Percentiles rank a stretch among this genome's conserved stretches.
Evolutionary conservation across 2,888 invertebrate genomes (phyloP).

Genomic region (Psylliodes chrysocephalus): DNA sequence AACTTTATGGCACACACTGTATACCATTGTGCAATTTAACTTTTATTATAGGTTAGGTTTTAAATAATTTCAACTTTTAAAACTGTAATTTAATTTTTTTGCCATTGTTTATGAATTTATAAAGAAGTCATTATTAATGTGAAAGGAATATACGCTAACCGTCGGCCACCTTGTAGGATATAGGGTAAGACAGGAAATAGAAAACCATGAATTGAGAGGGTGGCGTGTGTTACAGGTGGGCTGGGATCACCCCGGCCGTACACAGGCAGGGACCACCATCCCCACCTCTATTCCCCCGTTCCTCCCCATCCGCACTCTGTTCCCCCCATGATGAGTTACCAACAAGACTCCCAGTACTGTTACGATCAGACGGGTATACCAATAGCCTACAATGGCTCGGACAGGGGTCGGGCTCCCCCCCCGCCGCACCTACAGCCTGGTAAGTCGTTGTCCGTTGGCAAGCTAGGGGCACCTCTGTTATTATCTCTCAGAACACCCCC

Average conservation of each 20-base stretch:
- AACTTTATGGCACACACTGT: too few species aligned
- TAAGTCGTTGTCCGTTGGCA: slow-evolving; percentile 59
- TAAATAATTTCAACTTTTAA: too few species aligned
- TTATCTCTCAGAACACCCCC: slow-evolving; percentile 28
- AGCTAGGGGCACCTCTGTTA: slow-evolving; percentile 47
- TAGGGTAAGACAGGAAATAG: slow-evolving; percentile 36
- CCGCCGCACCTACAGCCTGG: slow-evolving; percentile 64
- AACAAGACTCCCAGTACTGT: slow-evolving; percentile 69
- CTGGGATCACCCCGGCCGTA: slow-evolving; percentile 70
- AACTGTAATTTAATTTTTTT: too few species aligned
- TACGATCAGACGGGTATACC: slow-evolving; percentile 69
- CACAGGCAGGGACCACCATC: slow-evolving; percentile 64
- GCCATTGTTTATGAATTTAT: too few species aligned
- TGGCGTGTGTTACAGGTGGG: slow-evolving; percentile 69
- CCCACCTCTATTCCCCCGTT: slow-evolving; percentile 68
- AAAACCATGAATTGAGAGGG: slow-evolving; percentile 51
- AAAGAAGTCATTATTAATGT: neutral
- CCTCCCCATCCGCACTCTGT: slow-evolving; percentile 66
- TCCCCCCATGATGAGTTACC: slow-evolving; percentile 65
- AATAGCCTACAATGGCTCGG: slow-evolving; percentile 63
- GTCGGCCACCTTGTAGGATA: slow-evolving; percentile 33
- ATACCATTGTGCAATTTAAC: too few species aligned
- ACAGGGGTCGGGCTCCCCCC: slow-evolving; percentile 62
- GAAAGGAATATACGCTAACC: slow-evolving; percentile 27
- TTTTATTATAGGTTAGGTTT: too few species aligned